A percentile compares a stretch with the other conserved stretches of the same genome.
Evolutionary conservation across 1,140 invertebrate genomes (phyloP).

Genomic region (Bombus breviceps): DNA sequence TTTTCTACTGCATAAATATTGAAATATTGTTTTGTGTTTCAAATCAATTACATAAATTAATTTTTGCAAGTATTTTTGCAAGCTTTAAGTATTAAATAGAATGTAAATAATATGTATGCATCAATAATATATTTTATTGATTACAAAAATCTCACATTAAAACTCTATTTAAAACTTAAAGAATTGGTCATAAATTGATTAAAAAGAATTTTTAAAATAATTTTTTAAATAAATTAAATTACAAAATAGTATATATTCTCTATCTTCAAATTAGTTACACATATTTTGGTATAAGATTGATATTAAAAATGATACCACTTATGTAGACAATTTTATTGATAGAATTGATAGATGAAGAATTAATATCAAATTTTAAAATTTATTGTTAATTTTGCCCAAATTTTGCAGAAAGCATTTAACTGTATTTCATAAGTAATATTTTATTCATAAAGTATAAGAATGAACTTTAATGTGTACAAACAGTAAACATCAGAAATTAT

Average conservation of each 20-base stretch:
- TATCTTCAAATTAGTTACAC: neutral
- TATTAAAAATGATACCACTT: conserved; percentile 38
- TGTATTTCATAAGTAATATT: neutral
- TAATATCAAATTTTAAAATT: conserved; percentile 14
- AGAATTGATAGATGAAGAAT: neutral
- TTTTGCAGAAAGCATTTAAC: conserved; percentile 29
- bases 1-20: conserved; percentile 28
- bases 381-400: conserved; percentile 28
- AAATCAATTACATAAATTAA: conserved; percentile 4
- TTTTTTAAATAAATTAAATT: neutral
- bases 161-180: conserved; percentile 1
- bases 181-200: neutral
- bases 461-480: neutral
- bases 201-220: neutral
- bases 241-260: neutral
- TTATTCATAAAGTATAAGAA: conserved; percentile 1
- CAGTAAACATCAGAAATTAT: neutral
- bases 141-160: conserved; percentile 2
- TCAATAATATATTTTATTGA: conserved; percentile 21
- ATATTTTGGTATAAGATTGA: neutral
- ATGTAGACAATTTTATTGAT: conserved; percentile 21
- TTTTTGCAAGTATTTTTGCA: no score
- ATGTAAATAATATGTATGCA: neutral
- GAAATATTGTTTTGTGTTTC: neutral
- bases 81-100: neutral